Percentiles rank a stretch among this genome's conserved stretches.
Conservation (phyloP, 2,113 vertebrate species). For the Suncus etruscus region DNA sequence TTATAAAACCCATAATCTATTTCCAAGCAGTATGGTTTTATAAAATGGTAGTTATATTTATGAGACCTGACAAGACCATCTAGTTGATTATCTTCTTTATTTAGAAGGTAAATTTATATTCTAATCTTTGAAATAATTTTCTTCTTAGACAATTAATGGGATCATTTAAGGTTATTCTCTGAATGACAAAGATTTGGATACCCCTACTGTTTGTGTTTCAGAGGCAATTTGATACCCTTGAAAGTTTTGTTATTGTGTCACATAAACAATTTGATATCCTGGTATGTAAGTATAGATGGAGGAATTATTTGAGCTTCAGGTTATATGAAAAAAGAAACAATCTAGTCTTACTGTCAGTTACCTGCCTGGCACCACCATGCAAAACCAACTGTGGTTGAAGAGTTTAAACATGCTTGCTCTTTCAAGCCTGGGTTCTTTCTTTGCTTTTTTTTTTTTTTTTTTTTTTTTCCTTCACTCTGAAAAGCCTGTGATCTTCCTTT, state of each 20-base stretch:
- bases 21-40: not conserved
- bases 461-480: no score
- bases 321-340: conserved; percentile 53
- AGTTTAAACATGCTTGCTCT: no score
- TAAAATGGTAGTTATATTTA: conserved; percentile 13
- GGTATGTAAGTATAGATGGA: conserved; percentile 7
- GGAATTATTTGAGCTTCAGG: not conserved
- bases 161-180: conserved; percentile 42
- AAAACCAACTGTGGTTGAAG: no score
- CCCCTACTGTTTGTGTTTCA: conserved; percentile 20
- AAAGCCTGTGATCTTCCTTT: no score
- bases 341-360: not conserved
- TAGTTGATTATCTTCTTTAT: conserved; percentile 43
- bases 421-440: no score
- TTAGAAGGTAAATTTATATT: conserved; percentile 59
- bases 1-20: not conserved
- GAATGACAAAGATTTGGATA: conserved; percentile 30
- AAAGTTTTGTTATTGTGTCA: not conserved
- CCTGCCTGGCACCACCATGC: not conserved
- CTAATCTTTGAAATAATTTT: conserved; percentile 46
- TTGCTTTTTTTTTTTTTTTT: no score
- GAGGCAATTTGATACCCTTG: conserved; percentile 49
- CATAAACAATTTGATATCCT: conserved; percentile 42
- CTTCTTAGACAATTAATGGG: conserved; percentile 21
- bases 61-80: not conserved